These are phyloP conservation scores for Sapajus apella DNA, from an alignment of 2,113 vertebrate species.

Conservation along the genomic window DNA sequence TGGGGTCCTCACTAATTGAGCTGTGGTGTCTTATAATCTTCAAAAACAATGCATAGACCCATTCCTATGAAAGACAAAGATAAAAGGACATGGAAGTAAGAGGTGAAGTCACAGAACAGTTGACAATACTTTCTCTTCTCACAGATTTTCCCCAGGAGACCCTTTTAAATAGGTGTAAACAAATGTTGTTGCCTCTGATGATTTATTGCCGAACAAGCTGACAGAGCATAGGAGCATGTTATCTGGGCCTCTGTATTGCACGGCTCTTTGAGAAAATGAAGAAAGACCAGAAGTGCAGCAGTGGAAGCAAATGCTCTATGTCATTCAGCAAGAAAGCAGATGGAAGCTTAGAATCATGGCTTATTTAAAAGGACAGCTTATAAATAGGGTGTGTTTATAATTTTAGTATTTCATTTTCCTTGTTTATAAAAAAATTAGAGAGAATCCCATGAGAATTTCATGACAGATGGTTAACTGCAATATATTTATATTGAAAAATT, in stretches of 20 bases:
- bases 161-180: constrained; percentile 27
- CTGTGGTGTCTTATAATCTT: background rate
- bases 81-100: background rate
- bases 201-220: constrained; percentile 54
- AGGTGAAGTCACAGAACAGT: background rate
- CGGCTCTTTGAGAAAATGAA: constrained; percentile 35
- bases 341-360: background rate
- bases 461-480: constrained; percentile 23
- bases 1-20: background rate
- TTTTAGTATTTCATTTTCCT: background rate
- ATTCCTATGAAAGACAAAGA: background rate
- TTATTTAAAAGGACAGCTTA: background rate
- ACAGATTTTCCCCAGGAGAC: constrained; percentile 7
- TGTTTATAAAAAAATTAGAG: constrained; percentile 1
- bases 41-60: background rate
- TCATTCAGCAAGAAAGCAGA: background rate
- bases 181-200: constrained; percentile 50
- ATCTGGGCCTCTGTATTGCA: background rate
- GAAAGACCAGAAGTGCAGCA: background rate
- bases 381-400: background rate
- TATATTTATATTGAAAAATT: constrained; percentile 7
- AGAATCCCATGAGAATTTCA: constrained; percentile 13
- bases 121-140: background rate
- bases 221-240: constrained; percentile 3
- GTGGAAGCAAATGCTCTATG: background rate